Evolutionary conservation across 2,113 vertebrate genomes (phyloP).

Genomic region (Acinonyx jubatus): DNA sequence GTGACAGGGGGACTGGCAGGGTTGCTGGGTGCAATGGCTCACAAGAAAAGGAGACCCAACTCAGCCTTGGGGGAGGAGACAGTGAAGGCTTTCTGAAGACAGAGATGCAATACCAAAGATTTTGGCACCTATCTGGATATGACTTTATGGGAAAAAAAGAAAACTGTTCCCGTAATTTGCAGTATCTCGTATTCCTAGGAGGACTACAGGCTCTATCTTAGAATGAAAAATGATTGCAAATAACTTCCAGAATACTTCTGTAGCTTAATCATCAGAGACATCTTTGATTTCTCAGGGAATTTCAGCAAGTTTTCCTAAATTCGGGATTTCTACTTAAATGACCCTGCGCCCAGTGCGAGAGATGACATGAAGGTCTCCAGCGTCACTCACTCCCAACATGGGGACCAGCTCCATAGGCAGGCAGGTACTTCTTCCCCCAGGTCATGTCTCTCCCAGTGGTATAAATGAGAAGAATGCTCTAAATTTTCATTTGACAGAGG

Average conservation of each 20-base stretch:
- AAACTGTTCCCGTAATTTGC: neutral
- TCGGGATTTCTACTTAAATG: neutral
- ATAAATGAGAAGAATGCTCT: neutral
- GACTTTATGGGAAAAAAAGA: neutral
- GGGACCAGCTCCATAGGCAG: neutral
- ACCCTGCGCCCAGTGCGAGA: neutral
- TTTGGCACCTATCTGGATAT: neutral
- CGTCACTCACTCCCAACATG: neutral
- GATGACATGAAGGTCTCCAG: neutral
- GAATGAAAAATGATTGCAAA: neutral
- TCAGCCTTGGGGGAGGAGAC: neutral
- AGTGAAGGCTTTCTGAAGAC: neutral
- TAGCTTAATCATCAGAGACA: neutral
- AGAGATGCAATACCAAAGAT: neutral
- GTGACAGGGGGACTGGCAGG: neutral
- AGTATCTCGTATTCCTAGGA: neutral
- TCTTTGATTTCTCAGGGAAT: neutral
- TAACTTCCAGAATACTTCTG: neutral
- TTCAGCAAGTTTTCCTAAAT: neutral
- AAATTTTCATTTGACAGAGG: slow-evolving; percentile 6
- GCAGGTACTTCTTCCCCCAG: neutral
- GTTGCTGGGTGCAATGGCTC: neutral
- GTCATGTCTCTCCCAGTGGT: neutral
- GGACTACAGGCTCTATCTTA: neutral
- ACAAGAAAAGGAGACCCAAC: neutral